Percentiles rank a stretch among this genome's conserved stretches.
Conservation (phyloP, 2,113 vertebrate species). For the Arenaria interpres region DNA sequence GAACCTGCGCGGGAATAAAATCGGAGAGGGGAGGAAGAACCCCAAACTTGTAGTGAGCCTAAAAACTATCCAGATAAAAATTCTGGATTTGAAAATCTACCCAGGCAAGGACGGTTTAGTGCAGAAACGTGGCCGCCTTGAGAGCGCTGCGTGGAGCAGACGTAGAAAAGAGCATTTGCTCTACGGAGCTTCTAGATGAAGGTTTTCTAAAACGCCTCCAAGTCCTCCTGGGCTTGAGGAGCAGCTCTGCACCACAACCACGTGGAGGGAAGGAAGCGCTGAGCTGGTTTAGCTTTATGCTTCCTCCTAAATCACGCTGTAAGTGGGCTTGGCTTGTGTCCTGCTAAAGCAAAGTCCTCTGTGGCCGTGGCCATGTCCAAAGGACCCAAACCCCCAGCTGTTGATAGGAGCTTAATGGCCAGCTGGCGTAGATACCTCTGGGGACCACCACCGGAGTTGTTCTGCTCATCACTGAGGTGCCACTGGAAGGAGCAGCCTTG, state of each 20-base stretch:
- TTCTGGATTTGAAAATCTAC: background rate
- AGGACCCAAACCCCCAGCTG: background rate
- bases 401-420: background rate
- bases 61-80: background rate
- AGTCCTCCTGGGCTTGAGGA: background rate
- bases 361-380: rapidly evolving
- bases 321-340: background rate
- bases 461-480: background rate
- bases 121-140: background rate
- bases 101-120: background rate
- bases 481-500: background rate
- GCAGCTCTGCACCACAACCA: background rate
- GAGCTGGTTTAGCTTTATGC: background rate
- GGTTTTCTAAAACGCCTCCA: background rate
- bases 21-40: background rate
- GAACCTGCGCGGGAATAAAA: background rate
- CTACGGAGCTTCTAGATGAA: background rate
- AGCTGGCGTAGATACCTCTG: rapidly evolving
- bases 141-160: background rate
- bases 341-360: background rate
- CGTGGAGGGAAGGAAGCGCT: rapidly evolving
- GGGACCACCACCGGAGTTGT: background rate
- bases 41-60: rapidly evolving
- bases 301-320: background rate
- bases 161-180: background rate